Evolutionary conservation across 2,113 vertebrate species (phyloP).

Genomic region (Phaetusa simplex): DNA sequence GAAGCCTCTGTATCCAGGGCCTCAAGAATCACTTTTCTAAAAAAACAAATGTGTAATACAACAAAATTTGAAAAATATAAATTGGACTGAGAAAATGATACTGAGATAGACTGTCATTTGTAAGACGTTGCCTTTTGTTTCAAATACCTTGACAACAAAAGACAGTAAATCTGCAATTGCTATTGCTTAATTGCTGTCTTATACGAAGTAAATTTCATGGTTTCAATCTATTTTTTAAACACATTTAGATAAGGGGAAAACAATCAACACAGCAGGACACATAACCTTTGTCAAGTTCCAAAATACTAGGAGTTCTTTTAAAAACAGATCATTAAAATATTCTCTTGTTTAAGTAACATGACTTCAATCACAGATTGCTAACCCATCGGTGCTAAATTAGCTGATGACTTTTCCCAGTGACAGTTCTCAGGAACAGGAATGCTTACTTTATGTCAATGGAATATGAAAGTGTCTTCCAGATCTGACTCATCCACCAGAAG

Average conservation of each 20-base stretch:
- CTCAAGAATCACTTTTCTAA: neutral
- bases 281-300: neutral
- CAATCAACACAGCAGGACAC: neutral
- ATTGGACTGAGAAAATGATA: neutral
- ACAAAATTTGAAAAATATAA: neutral
- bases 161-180: neutral
- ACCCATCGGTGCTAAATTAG: neutral
- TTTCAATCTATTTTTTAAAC: neutral
- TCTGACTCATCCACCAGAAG: slow-evolving; percentile 15
- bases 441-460: neutral
- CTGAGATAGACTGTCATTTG: neutral
- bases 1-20: neutral
- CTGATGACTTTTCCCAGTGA: neutral
- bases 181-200: neutral
- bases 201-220: neutral
- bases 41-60: neutral
- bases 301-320: neutral
- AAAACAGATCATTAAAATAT: neutral
- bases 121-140: neutral
- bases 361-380: neutral
- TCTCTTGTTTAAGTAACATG: neutral
- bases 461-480: slow-evolving; percentile 1
- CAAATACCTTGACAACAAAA: neutral
- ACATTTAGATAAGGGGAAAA: neutral
- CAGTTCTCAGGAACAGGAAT: neutral